Percentiles rank a stretch among this genome's conserved stretches.
Evolutionary conservation across 2,888 invertebrate species (phyloP).

Genomic region (Theristus sp.): DNA sequence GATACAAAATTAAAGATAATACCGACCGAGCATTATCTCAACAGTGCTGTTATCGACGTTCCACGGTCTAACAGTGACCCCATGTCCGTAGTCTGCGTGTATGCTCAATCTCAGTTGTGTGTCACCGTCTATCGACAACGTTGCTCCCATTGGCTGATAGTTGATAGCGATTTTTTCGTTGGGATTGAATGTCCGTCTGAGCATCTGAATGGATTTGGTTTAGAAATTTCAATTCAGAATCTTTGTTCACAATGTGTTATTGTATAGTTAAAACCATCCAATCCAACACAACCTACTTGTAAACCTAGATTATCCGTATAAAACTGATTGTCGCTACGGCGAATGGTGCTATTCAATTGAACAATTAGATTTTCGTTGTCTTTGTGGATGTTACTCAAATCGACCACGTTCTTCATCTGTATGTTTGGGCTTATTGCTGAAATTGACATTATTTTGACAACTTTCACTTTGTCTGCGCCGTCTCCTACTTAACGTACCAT

Average conservation of each 20-base stretch:
- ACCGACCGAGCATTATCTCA: background rate
- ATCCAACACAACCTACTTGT: background rate
- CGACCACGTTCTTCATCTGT: background rate
- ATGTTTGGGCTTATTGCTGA: background rate
- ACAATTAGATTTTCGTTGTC: background rate
- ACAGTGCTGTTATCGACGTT: background rate
- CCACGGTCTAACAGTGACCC: background rate
- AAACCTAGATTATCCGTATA: background rate
- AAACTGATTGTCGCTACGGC: background rate
- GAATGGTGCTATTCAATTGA: no score
- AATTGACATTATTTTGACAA: background rate
- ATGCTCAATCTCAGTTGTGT: background rate
- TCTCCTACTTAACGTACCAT: background rate
- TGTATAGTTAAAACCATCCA: background rate
- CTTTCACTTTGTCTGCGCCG: background rate
- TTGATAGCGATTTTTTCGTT: background rate
- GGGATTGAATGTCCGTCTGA: background rate
- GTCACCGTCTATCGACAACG: background rate
- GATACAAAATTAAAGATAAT: no score
- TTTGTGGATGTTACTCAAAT: background rate
- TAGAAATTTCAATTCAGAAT: background rate
- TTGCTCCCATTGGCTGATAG: background rate
- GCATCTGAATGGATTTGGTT: background rate
- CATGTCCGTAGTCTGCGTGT: background rate
- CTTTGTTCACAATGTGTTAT: no score